A percentile compares a stretch with the other conserved stretches of the same genome.
Conservation (phyloP, 2,888 invertebrate species). For the Colletes collaris region DNA sequence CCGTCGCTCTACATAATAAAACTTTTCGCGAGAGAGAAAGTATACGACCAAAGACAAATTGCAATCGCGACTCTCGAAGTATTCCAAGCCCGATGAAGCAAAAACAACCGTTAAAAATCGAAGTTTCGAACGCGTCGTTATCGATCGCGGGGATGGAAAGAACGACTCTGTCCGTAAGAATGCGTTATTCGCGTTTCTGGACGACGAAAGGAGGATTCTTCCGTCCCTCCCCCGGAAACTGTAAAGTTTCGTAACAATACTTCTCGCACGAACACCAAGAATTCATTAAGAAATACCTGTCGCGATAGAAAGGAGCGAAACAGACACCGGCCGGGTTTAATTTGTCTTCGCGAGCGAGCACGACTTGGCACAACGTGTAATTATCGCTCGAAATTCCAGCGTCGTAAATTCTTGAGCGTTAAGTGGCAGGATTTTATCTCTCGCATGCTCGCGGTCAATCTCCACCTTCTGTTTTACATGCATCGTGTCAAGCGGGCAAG, state of each 20-base stretch:
- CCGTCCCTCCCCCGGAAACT: constrained; percentile 15
- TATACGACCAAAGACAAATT: no score
- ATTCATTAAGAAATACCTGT: constrained; percentile 67
- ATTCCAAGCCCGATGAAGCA: neutral
- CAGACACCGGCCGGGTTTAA: constrained; percentile 54
- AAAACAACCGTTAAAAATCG: neutral
- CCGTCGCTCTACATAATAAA: no score
- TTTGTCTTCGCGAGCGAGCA: constrained; percentile 62
- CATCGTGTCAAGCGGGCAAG: neutral
- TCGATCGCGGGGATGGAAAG: constrained; percentile 22
- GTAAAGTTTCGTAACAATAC: constrained; percentile 42
- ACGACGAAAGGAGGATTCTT: constrained; percentile 33
- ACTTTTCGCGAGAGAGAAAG: no score
- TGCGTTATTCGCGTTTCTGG: constrained; percentile 25
- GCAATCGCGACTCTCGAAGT: neutral
- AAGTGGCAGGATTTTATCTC: constrained; percentile 60
- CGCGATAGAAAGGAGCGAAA: constrained; percentile 38
- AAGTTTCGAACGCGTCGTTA: constrained; percentile 8
- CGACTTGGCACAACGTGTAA: constrained; percentile 65
- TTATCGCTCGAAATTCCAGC: constrained; percentile 63
- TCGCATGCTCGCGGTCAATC: constrained; percentile 34
- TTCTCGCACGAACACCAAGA: constrained; percentile 58
- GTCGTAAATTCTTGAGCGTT: constrained; percentile 54
- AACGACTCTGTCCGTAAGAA: constrained; percentile 10
- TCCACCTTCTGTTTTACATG: constrained; percentile 22